These are phyloP conservation scores for Acanthaster planci DNA, from an alignment of 35 echinoderm and acorn worm genomes.

Conservation along the genomic window DNA sequence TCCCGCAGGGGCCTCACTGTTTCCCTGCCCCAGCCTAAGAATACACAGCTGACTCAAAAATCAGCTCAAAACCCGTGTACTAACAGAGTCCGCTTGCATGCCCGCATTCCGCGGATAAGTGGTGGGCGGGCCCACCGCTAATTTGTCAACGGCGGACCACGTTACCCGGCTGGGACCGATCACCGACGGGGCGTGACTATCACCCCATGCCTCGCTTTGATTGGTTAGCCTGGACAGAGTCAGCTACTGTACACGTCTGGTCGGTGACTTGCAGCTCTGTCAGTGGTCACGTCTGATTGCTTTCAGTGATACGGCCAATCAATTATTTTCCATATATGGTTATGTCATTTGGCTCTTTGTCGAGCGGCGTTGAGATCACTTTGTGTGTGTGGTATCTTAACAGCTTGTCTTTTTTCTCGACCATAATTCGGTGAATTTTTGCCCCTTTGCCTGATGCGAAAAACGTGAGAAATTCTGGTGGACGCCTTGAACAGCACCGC, in stretches of 20 bases:
- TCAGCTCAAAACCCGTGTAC: constrained; percentile 41
- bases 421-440: constrained; percentile 27
- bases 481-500: not conserved
- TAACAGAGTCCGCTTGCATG: constrained; percentile 65
- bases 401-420: constrained; percentile 40
- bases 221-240: constrained; percentile 37
- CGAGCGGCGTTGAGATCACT: constrained; percentile 42
- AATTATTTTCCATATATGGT: constrained; percentile 84
- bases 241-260: constrained; percentile 52
- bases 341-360: constrained; percentile 82
- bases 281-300: constrained; percentile 70
- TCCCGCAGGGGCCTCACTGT: constrained; percentile 57
- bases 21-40: constrained; percentile 29
- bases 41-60: constrained; percentile 31
- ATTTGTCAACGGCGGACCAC: constrained; percentile 63
- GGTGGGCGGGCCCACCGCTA: constrained; percentile 55
- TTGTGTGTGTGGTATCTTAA: constrained; percentile 44
- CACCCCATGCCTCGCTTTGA: constrained; percentile 1
- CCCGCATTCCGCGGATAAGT: constrained; percentile 81
- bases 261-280: constrained; percentile 53
- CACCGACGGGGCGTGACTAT: constrained; percentile 44
- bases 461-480: constrained; percentile 4
- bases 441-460: constrained; percentile 14
- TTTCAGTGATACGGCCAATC: constrained; percentile 80
- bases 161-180: constrained; percentile 39